These are phyloP conservation scores for Lepus timidus DNA, from an alignment of 2,113 vertebrate genomes.

Conservation along the genomic window DNA sequence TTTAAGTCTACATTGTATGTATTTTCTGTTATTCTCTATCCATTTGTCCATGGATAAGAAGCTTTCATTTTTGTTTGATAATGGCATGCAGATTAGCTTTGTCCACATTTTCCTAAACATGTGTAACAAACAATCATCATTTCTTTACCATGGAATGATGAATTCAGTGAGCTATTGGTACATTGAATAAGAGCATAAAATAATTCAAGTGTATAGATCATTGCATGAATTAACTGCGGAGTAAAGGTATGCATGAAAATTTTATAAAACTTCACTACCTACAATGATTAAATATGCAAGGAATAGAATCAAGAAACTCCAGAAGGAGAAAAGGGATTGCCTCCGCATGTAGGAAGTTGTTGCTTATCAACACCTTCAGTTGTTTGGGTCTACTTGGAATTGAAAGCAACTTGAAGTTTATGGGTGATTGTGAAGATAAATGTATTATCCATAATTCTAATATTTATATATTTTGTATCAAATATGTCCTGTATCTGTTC, in stretches of 20 bases:
- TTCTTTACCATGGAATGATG: not conserved
- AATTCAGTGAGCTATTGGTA: not conserved
- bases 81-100: not conserved
- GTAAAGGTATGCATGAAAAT: not conserved
- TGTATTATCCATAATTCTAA: not conserved
- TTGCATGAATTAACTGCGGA: not conserved
- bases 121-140: not conserved
- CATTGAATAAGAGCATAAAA: not conserved
- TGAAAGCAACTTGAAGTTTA: not conserved
- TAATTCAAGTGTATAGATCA: not conserved
- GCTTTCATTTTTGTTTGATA: not conserved
- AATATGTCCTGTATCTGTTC: not conserved
- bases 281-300: not conserved
- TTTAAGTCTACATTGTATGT: not conserved
- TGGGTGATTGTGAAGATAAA: not conserved
- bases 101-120: fast-evolving
- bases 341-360: not conserved
- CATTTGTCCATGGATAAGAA: not conserved
- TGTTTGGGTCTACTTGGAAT: not conserved
- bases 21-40: not conserved
- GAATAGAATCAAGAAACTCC: not conserved
- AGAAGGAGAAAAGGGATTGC: not conserved
- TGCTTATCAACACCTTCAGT: not conserved
- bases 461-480: not conserved
- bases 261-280: not conserved